Percentiles rank a stretch among this genome's conserved stretches.
phyloP scores from a whole-genome alignment of 2,888 invertebrate genomes.

The Cryptophagus acutangulus region DNA sequence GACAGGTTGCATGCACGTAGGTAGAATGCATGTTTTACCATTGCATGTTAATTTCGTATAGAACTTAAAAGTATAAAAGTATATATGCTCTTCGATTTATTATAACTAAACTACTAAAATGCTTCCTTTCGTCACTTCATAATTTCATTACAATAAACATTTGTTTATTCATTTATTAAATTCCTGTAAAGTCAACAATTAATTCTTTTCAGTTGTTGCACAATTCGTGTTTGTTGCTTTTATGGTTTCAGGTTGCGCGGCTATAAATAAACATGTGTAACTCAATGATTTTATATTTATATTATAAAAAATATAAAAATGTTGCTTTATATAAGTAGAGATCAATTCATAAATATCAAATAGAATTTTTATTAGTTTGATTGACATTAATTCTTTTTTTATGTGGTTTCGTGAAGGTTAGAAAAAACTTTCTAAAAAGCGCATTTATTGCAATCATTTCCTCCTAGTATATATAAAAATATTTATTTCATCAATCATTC shows the following conservation, averaged over 20 bases:
- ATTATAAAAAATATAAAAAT: no score
- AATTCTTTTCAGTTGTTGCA: no score
- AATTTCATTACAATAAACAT: background rate
- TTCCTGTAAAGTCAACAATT: no score
- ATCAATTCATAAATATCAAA: no score
- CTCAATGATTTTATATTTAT: no score
- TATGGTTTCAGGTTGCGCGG: no score
- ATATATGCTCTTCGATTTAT: conserved; percentile 23
- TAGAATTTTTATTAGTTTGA: conserved; percentile 7
- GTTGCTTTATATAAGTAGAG: no score
- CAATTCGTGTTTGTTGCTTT: no score
- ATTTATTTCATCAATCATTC: no score
- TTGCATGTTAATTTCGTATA: conserved; percentile 48
- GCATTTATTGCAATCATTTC: no score
- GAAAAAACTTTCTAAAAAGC: conserved; percentile 10
- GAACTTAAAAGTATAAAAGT: conserved; percentile 29
- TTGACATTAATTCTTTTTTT: conserved; percentile 5
- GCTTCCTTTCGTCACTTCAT: conserved; percentile 9
- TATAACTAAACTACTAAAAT: conserved; percentile 2
- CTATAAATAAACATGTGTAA: no score
- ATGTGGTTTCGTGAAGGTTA: conserved; percentile 1
- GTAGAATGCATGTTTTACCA: conserved; percentile 46
- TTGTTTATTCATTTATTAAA: conserved; percentile 1
- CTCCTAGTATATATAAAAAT: no score
- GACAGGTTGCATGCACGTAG: conserved; percentile 49